A percentile compares a stretch with the other conserved stretches of the same genome.
These are phyloP conservation scores for Drosophila sturtevanti DNA, from an alignment of 1,140 invertebrate genomes.

Conservation along the genomic window DNA sequence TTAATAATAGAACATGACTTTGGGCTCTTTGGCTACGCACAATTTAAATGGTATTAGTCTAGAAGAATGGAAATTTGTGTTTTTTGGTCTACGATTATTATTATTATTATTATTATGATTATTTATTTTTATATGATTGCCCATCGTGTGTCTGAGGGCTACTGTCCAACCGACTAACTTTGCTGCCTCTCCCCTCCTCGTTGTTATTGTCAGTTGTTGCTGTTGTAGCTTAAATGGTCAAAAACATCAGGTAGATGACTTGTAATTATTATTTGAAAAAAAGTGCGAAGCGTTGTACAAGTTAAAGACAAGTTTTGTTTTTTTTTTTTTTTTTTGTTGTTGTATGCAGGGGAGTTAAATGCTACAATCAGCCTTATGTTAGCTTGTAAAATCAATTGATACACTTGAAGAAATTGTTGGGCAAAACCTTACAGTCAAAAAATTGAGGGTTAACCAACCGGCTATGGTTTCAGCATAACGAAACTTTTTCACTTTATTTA, in stretches of 20 bases:
- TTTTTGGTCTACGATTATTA: constrained; percentile 60
- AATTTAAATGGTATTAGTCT: constrained; percentile 76
- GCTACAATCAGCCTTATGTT: constrained; percentile 15
- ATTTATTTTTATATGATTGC: constrained; percentile 70
- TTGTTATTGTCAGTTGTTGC: constrained; percentile 22
- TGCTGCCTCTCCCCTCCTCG: constrained; percentile 13
- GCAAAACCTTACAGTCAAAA: not conserved
- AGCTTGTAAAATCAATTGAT: constrained; percentile 48
- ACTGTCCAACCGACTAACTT: constrained; percentile 63
- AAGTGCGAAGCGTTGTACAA: constrained; percentile 36
- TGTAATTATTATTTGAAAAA: constrained; percentile 58
- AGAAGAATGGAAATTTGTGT: constrained; percentile 77
- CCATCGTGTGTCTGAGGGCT: constrained; percentile 31
- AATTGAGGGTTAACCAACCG: too few relatives aligned
- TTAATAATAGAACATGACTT: constrained; percentile 67
- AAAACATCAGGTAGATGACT: constrained; percentile 79
- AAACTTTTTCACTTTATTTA: too few relatives aligned
- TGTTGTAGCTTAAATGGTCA: constrained; percentile 74
- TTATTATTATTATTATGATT: constrained; percentile 63
- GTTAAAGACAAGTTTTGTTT: constrained; percentile 17
- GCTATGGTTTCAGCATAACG: not conserved
- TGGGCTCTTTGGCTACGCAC: constrained; percentile 22
- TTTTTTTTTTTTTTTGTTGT: constrained; percentile 7
- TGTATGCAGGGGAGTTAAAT: constrained; percentile 37
- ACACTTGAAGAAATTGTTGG: constrained; percentile 34